Base-by-base conservation (phyloP, 2,113 vertebrate genomes). In the Stomatorhinus ivindoensis region DNA sequence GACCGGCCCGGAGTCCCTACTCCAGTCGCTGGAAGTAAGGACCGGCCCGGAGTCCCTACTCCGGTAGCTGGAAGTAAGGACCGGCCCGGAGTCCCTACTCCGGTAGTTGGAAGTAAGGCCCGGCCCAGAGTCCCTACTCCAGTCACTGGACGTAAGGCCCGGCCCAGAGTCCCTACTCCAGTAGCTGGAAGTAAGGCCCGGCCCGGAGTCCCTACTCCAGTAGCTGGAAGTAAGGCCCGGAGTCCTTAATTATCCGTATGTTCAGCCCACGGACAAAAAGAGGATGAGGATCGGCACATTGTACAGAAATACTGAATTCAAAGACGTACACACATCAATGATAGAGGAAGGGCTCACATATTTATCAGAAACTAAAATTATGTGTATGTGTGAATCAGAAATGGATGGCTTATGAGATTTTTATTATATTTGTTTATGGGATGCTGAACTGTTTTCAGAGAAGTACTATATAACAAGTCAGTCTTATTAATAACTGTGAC, bases 221-320 rank as follows among this genome's bases (percentile, higher is more conserved):
- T n/a, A n/a, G n/a, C n/a, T n/a, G n/a, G n/a, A n/a, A n/a, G n/a
- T n/a, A n/a, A n/a, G n/a, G n/a, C 48, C 46, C 11, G 92, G 93
- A 95, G 93, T 91, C 80, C 47, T 86, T 31, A 39, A 50, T 53
- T 39, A 31, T 51, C 94, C 95, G 95, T 95, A 95, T 95, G 94
- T 95, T 94, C 73, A 42, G 35, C 31, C 31, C 73, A 80, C 15
- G 94, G 88, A 83, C 69, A 61, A 89, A 92, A 83, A 91, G 92
- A 90, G 35, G 73, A 91, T 91, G 88, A 89, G 61, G 90, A 53
- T 1, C 31, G 1, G 1, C 86, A 55, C 11, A 42, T 53, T 27
- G 10, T n/a, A 44, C 8, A 44, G 46, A 46, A 73, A 44, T 39
- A 10, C 21, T 27, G 50, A 21, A 51, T 73, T 35, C 69, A 17